Evolutionary conservation across 2,888 invertebrate species (phyloP), one percentile per base, ranked within the genome.

Genomic region (Choristoneura rosaceana): DNA sequence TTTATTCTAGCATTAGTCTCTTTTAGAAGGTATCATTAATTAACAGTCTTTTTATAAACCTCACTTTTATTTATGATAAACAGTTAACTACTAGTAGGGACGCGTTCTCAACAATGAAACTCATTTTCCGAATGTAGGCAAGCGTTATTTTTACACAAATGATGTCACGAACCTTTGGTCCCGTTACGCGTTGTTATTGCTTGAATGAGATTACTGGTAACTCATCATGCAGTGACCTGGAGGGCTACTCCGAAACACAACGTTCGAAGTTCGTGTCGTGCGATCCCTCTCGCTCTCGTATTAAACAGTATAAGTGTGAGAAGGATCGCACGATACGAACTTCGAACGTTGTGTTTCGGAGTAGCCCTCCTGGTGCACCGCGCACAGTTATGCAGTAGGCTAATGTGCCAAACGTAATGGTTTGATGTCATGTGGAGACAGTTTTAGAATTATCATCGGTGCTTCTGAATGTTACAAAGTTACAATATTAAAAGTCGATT

Each of bases 1-100:
- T 71, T 71, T 73, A 69, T 73, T 12, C 15, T n/a, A 68, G 58
- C 62, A 71, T 68, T 41, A 71, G 62, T 34, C 41, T 58, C 15
- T 33, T 67, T 73, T 17, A 34, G 47, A 43, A 10, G 15, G 58
- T 17, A 73, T 52, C 52, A 34, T 73, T 69, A 64, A 69, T 69
- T 69, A 73, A 69, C 41, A 52, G 59, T 43, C 63, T 60, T 59
- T 62, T 69, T 47, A 62, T 67, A 63, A 33, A 58, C 62, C 45
- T 34, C n/a, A 34, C 14, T 47, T 55, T 47, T 70, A 38, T 65
- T 25, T 50, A 63, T 12, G 38, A 33, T 52, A 65, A 65, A 52
- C 64, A 52, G 43, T 4, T 12, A 9, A n/a, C 17, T 25, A 47
- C 33, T n/a, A n/a, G n/a, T 14, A 5, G 25, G n/a, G 45, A 62